These are phyloP conservation scores for Lutjanus erythropterus DNA, from an alignment of 2,113 vertebrate genomes.

Conservation along the genomic window DNA sequence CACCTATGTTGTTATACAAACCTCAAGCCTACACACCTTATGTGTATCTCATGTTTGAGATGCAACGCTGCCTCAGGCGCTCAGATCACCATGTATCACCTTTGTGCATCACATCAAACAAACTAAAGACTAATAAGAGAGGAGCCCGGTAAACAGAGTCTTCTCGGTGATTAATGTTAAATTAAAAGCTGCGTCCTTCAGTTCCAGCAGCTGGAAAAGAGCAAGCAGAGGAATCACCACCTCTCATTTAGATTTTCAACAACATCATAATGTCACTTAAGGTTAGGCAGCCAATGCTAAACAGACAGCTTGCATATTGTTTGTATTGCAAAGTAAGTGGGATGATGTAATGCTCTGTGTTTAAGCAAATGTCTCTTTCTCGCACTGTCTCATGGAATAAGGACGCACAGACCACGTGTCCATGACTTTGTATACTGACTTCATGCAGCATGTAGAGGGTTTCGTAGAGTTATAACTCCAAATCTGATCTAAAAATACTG, in stretches of 20 bases:
- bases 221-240: neutral
- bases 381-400: neutral
- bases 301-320: constrained; percentile 23
- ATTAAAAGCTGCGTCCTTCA: neutral
- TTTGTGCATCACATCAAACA: neutral
- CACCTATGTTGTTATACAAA: neutral
- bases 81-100: neutral
- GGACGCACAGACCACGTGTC: neutral
- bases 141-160: neutral
- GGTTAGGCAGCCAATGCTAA: neutral
- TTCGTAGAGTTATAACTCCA: neutral
- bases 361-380: neutral
- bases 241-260: constrained; percentile 4
- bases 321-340: constrained; percentile 48
- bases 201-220: neutral
- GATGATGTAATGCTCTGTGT: constrained; percentile 6
- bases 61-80: neutral
- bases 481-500: neutral
- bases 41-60: neutral
- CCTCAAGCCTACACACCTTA: neutral
- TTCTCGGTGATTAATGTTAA: neutral
- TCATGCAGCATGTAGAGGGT: neutral
- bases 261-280: neutral
- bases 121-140: neutral
- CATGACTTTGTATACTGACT: neutral